Percentiles rank a stretch among this genome's conserved stretches.
These are phyloP conservation scores for Dendropsophus ebraccatus DNA, from an alignment of 2,113 vertebrate genomes.

Conservation along the genomic window DNA sequence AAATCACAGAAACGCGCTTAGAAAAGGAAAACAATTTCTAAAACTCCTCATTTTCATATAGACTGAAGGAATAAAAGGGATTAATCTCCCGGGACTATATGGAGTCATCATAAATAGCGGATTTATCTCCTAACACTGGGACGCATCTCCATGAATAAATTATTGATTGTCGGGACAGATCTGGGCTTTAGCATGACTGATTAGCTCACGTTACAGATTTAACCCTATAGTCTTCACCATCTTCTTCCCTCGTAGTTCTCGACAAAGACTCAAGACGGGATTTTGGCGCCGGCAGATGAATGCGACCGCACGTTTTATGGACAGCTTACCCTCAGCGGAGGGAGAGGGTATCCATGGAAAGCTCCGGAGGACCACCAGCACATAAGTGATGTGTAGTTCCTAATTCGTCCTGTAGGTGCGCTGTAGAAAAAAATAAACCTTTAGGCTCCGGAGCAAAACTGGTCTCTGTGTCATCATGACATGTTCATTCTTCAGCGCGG, in stretches of 20 bases:
- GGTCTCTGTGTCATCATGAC: too few species aligned
- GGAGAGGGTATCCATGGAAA: too few species aligned
- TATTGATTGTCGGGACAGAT: slow-evolving; percentile 28
- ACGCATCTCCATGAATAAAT: slow-evolving; percentile 52
- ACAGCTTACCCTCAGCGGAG: background rate
- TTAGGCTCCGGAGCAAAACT: too few species aligned
- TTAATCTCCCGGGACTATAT: slow-evolving; percentile 42
- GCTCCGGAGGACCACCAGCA: too few species aligned
- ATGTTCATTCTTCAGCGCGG: too few species aligned
- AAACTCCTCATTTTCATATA: slow-evolving; percentile 2
- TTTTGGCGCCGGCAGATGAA: background rate
- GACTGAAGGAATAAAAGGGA: slow-evolving; percentile 32
- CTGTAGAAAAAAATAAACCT: too few species aligned
- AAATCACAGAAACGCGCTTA: background rate
- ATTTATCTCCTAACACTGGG: slow-evolving; percentile 50
- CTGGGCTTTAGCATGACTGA: slow-evolving; percentile 21
- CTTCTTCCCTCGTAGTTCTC: background rate
- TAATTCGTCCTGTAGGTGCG: too few species aligned
- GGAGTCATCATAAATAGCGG: slow-evolving; percentile 45
- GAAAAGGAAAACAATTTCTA: background rate
- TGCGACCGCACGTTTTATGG: background rate
- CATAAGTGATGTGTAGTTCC: too few species aligned
- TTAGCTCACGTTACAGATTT: background rate
- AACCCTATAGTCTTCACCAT: background rate
- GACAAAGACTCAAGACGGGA: background rate